Base-by-base conservation (phyloP, 2,797 vertebrate genomes). In the Danio kyathit region DNA sequence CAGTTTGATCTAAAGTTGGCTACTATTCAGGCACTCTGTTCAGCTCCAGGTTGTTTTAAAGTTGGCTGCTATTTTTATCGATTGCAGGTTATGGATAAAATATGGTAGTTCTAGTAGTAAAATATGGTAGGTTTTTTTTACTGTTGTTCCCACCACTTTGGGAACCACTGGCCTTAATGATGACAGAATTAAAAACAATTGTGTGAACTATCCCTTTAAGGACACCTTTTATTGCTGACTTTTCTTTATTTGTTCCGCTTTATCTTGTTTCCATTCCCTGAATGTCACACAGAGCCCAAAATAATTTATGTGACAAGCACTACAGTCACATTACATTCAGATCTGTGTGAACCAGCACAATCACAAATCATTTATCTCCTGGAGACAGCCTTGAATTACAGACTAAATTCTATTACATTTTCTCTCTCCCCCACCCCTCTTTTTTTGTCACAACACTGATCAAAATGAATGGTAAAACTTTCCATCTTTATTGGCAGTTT, bases 211-310 rank as follows among this genome's bases (percentile, higher is more conserved):
- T 51, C 49, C 5, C 49, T 51, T 19, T 19, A 2, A 72, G 52
- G 6, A 57, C n/a, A 43, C 41, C 69, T 57, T 43, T 72, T 72
- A 72, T 54, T 43, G n/a, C 40, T 29, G 29, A 56, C 41, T 73
- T 56, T 56, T 29, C 29, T 17, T n/a, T 29, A 29, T 11, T 19
- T 43, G 11, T 21, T 16, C n/a, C 46, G 71, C 41, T 48, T 29
- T 48, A 60, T 72, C 40, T 56, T n/a, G 49, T 65, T 76, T 43
- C 43, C 6, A 10, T 44, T 56, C 51, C 8, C 49, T 21, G 61
- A 76, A 66, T 46, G 74, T 43, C 17, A 29, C 61, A 29, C 4
- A 38, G 44, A 7, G 17, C 46, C 59, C 21, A 16, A 13, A 29
- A n/a, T 67, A 16, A 67, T 17, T 38, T n/a, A 54, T 44, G 64